These are phyloP conservation scores for Parapsyche elsis DNA, from an alignment of 1,140 invertebrate genomes.

Conservation along the genomic window DNA sequence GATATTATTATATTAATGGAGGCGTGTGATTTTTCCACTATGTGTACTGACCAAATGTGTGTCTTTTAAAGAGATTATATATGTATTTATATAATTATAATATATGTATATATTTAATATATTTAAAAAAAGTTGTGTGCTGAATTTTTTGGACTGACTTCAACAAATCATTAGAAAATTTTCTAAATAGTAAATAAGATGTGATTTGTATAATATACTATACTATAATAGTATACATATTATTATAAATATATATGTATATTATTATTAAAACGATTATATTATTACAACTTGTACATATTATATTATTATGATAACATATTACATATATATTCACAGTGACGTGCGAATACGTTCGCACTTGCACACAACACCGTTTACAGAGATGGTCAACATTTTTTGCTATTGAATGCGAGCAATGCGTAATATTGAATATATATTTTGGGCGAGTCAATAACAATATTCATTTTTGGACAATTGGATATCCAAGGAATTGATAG, in stretches of 20 bases:
- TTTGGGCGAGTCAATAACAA: too few species aligned
- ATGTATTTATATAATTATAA: not conserved
- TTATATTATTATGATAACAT: too few species aligned
- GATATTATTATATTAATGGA: not conserved
- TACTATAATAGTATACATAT: not conserved
- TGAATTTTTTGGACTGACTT: constrained; percentile 42
- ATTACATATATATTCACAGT: not conserved
- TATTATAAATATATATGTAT: constrained; percentile 3
- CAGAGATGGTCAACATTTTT: not conserved
- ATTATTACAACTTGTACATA: not conserved
- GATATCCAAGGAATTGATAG: constrained; percentile 40
- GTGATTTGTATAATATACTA: not conserved
- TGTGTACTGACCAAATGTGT: constrained; percentile 51
- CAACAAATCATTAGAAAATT: constrained; percentile 36
- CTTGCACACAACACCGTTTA: too few species aligned
- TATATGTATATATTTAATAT: not conserved
- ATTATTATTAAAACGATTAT: not conserved
- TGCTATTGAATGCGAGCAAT: not conserved
- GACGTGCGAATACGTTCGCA: not conserved
- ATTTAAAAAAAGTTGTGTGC: constrained; percentile 20
- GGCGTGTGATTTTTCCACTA: constrained; percentile 23
- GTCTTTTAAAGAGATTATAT: constrained; percentile 45
- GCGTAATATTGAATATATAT: not conserved
- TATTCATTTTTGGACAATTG: not conserved
- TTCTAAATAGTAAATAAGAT: not conserved